phyloP scores from a whole-genome alignment of 2,113 vertebrate species.

The Phylloscopus trochilus region DNA sequence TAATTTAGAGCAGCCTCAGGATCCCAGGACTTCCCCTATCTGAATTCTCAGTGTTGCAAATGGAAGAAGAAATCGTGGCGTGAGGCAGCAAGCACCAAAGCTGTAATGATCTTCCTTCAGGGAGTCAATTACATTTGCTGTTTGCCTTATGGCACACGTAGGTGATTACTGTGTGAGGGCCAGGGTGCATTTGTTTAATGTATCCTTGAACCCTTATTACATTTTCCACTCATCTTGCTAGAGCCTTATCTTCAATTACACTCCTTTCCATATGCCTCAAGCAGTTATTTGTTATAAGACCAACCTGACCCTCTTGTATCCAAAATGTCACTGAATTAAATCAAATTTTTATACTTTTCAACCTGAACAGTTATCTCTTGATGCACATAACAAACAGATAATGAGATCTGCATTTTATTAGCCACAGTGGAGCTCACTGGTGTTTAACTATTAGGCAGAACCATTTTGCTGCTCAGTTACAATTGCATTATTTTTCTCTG shows the following conservation, averaged over 20 bases:
- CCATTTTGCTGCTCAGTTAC: slow-evolving; percentile 19
- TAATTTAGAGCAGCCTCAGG: background rate
- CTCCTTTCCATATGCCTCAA: slow-evolving; percentile 24
- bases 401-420: slow-evolving; percentile 68
- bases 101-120: slow-evolving; percentile 22
- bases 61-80: background rate
- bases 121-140: slow-evolving; percentile 37
- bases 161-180: slow-evolving; percentile 28
- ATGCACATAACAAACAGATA: slow-evolving; percentile 64
- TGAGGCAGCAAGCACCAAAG: background rate
- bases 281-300: slow-evolving; percentile 25
- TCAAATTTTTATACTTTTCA: slow-evolving; percentile 61
- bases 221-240: slow-evolving; percentile 41
- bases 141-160: slow-evolving; percentile 33
- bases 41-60: background rate
- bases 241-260: slow-evolving; percentile 59
- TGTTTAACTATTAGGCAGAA: slow-evolving; percentile 44
- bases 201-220: slow-evolving; percentile 29
- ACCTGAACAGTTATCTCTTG: slow-evolving; percentile 42
- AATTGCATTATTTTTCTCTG: slow-evolving; percentile 2
- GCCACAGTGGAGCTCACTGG: background rate
- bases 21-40: background rate
- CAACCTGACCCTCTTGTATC: slow-evolving; percentile 38
- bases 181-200: slow-evolving; percentile 42
- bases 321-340: slow-evolving; percentile 53